Base-by-base conservation (phyloP, 2,888 invertebrate species). In the Drosophila glabriapex region DNA sequence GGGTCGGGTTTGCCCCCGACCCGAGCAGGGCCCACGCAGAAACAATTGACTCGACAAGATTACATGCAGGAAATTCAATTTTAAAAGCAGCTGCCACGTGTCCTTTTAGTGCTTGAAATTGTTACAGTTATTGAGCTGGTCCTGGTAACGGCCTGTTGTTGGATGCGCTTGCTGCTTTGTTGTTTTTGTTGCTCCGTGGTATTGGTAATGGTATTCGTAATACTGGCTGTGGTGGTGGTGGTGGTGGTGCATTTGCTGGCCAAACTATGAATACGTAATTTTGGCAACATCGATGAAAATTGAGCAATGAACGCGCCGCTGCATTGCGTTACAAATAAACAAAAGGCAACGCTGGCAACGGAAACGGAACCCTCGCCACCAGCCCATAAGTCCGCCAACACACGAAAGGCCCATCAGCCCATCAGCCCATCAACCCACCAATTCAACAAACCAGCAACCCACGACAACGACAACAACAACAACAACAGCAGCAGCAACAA, bases 61-160 rank as follows among this genome's bases (percentile, higher is more conserved):
- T 91, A 91, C 91, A 91, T 85, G 89, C 80, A 92, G 93, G 92
- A 93, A 93, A 93, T 92, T 93, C 92, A 92, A 93, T 92, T 92
- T 93, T 87, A 92, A 92, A 92, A 93, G 93, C 92, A 92, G 91
- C 93, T 92, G 92, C 90, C 92, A 92, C 92, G 92, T 92, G 92
- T 92, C 93, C 76, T 82, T 92, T 89, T 91, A 92, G 92, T 92
- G 92, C 91, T 92, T 90, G 83, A 92, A 91, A 91, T 82, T 91
- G 92, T 91, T 83, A 91, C 91, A 87, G 82, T 86, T 89, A 83
- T 86, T 87, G 81, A 72, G 85, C 79, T 58, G 68, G 50, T 58
- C 55, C 60, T 68, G 73, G 59, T 29, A 53, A 28, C 60, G 54
- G 61, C 61, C 64, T 53, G 61, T 66, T 52, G 25, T 56, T 37